Evolutionary conservation across 2,888 invertebrate species (phyloP).

Genomic region (Parasteatoda lunata): DNA sequence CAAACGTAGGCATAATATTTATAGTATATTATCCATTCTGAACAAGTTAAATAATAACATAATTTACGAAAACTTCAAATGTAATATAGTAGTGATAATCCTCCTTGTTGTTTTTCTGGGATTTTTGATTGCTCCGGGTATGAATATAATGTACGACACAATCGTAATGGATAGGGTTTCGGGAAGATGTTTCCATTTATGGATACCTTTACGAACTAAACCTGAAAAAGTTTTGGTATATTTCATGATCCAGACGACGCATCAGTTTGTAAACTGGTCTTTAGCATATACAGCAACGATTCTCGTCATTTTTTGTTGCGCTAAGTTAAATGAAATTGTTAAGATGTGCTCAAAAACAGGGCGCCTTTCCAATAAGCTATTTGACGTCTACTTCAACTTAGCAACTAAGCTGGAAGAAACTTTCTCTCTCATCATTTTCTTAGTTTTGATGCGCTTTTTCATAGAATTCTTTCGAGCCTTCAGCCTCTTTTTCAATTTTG

Average conservation of each 20-base stretch:
- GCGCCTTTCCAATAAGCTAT: not conserved
- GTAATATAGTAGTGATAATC: conserved; percentile 1
- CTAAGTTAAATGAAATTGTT: conserved; percentile 1
- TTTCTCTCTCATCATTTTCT: conserved; percentile 21
- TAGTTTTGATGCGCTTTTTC: conserved; percentile 42
- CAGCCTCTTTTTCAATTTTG: conserved; percentile 45
- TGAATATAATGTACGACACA: conserved; percentile 20
- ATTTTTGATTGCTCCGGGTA: conserved; percentile 22
- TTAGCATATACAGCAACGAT: conserved; percentile 15
- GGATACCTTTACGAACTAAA: conserved; percentile 21
- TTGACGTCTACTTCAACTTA: conserved; percentile 7
- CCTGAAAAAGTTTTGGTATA: conserved; percentile 1
- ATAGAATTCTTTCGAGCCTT: conserved; percentile 49
- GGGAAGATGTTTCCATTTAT: conserved; percentile 23
- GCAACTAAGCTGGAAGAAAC: conserved; percentile 15
- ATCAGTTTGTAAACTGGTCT: conserved; percentile 42
- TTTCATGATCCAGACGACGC: conserved; percentile 25
- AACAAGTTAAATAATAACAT: not conserved
- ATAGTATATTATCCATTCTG: not conserved
- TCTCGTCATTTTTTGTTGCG: conserved; percentile 22
- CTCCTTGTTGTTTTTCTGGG: conserved; percentile 4
- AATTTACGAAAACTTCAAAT: not conserved
- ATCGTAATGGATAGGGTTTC: not conserved
- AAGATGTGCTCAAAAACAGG: not conserved
- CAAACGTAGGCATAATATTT: not conserved